Evolutionary conservation across 2,888 invertebrate genomes (phyloP).

Genomic region (Zaprionus bogoriensis): DNA sequence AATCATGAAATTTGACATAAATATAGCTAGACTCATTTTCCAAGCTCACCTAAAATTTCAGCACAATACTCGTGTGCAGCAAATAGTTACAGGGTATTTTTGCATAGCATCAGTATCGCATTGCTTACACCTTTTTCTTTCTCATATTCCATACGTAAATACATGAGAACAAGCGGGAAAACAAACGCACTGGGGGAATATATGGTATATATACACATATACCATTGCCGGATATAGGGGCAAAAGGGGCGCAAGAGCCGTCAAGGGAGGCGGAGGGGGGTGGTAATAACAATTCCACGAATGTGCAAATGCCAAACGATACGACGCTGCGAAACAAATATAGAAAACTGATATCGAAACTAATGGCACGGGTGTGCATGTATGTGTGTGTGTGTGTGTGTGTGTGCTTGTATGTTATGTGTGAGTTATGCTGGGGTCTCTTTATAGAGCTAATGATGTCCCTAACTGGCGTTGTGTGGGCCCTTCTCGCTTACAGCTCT

Average conservation of each 20-base stretch:
- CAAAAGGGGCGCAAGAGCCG: background rate
- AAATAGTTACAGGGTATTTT: constrained; percentile 12
- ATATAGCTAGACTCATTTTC: no score
- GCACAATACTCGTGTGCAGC: no score
- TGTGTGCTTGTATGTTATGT: constrained; percentile 7
- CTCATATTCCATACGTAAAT: constrained; percentile 27
- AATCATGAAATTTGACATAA: background rate
- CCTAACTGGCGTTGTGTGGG: constrained; percentile 3
- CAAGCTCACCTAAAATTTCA: no score
- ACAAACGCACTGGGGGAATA: constrained; percentile 9
- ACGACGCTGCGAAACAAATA: constrained; percentile 45
- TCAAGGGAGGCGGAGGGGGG: background rate
- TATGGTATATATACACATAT: background rate
- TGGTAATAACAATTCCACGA: constrained; percentile 45
- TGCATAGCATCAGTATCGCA: no score
- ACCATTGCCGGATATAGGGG: background rate
- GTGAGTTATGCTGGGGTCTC: constrained; percentile 15
- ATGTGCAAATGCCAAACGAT: constrained; percentile 51
- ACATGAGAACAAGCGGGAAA: constrained; percentile 9
- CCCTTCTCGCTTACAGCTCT: background rate
- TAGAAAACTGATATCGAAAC: constrained; percentile 55
- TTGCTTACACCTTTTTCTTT: constrained; percentile 1
- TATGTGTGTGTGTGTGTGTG: constrained; percentile 4
- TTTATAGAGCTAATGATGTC: constrained; percentile 31
- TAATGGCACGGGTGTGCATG: constrained; percentile 31